Conservation (phyloP, 2,797 vertebrate genomes). For the Phalanger gymnotis region DNA sequence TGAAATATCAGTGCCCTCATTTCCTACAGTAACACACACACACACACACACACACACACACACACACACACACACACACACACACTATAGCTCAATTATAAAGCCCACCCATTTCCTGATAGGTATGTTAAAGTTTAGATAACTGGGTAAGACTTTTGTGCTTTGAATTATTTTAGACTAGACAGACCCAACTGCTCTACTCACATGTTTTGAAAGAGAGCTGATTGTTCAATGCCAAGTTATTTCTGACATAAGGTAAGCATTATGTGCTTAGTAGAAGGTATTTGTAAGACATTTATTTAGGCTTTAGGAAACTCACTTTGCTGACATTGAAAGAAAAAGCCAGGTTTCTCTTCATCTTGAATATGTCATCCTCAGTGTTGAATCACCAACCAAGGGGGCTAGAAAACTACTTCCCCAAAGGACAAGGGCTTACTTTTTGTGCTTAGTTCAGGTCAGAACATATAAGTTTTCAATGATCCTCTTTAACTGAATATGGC, state of each 20-base stretch:
- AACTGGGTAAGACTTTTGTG: constrained; percentile 25
- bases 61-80: constrained; percentile 36
- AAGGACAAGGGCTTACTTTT: not conserved
- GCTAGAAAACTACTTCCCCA: not conserved
- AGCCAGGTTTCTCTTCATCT: not conserved
- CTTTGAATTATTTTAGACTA: constrained; percentile 24
- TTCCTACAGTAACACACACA: not conserved
- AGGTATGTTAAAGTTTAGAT: constrained; percentile 39
- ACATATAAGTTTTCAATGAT: constrained; percentile 32
- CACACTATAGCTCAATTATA: not conserved
- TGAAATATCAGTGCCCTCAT: constrained; percentile 42
- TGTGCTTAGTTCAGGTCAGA: constrained; percentile 24
- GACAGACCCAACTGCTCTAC: constrained; percentile 19
- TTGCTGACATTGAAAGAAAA: not conserved
- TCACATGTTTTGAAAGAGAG: constrained; percentile 44
- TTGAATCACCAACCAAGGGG: not conserved
- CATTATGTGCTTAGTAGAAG: constrained; percentile 8
- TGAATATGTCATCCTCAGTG: not conserved
- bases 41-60: constrained; percentile 23
- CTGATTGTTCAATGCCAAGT: constrained; percentile 57
- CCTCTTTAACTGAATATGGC: constrained; percentile 12
- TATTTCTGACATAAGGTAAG: constrained; percentile 39
- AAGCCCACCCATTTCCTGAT: constrained; percentile 24
- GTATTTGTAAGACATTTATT: not conserved
- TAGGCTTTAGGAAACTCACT: constrained; percentile 23